A percentile compares a stretch with the other conserved stretches of the same genome.
These are phyloP conservation scores for Thermophis baileyi DNA, from an alignment of 2,113 vertebrate genomes.

Conservation along the genomic window DNA sequence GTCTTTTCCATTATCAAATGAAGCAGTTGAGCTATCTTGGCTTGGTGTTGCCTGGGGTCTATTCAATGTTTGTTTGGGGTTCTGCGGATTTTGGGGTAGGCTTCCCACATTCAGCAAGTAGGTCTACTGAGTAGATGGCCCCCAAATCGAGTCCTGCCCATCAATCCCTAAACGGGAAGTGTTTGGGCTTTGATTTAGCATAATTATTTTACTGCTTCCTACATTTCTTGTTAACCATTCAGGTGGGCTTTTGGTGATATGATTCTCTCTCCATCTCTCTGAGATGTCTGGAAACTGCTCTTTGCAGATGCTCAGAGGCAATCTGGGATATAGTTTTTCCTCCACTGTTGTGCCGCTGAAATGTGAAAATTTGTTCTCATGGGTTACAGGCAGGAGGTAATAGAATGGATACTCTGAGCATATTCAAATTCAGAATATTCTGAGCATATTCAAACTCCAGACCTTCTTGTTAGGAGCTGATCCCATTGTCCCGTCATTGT, in stretches of 20 bases:
- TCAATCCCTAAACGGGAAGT: background rate
- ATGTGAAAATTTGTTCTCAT: background rate
- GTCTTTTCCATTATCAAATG: background rate
- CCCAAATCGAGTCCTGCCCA: background rate
- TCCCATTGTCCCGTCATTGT: background rate
- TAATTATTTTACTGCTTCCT: background rate
- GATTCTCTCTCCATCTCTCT: background rate
- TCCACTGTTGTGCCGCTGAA: background rate
- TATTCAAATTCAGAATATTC: background rate
- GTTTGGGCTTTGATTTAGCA: background rate
- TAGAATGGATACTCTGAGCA: background rate
- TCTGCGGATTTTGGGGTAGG: background rate
- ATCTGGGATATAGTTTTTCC: background rate
- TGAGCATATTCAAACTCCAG: background rate
- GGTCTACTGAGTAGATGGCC: background rate
- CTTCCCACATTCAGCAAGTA: background rate
- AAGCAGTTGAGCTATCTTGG: rapidly evolving
- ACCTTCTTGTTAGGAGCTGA: background rate
- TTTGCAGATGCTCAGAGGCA: background rate
- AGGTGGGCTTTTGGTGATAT: background rate
- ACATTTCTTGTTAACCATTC: background rate
- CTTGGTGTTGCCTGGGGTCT: background rate
- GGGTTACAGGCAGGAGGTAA: background rate
- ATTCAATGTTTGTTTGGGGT: background rate
- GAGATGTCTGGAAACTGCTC: background rate